phyloP scores from a whole-genome alignment of 2,113 vertebrate genomes.

The Ovibos moschatus region DNA sequence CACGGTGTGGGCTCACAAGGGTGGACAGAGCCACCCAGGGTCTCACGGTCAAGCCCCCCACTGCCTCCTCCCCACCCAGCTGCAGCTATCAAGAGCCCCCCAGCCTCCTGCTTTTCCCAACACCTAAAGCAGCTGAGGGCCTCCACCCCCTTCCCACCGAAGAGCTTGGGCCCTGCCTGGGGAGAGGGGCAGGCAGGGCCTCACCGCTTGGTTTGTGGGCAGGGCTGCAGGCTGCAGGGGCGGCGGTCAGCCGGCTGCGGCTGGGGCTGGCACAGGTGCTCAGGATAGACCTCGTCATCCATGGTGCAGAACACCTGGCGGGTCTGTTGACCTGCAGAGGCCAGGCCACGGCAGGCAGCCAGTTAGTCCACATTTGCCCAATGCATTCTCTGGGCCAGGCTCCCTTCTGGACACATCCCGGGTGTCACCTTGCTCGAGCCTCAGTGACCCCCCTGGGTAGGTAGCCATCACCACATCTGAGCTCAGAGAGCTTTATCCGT shows the following conservation, averaged over 20 bases:
- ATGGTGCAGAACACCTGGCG: slow-evolving; percentile 92
- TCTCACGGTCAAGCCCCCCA: not conserved
- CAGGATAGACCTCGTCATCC: slow-evolving; percentile 90
- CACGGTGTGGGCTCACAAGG: rapidly evolving
- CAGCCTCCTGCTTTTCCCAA: not conserved
- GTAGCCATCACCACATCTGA: not conserved
- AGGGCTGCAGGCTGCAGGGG: slow-evolving; percentile 89
- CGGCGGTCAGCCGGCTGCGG: slow-evolving; percentile 84
- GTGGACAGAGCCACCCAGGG: not conserved
- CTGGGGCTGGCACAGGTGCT: slow-evolving; percentile 88
- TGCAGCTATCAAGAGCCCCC: not conserved
- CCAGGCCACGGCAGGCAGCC: rapidly evolving
- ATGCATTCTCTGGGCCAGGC: rapidly evolving
- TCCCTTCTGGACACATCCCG: not conserved
- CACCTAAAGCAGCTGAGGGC: not conserved
- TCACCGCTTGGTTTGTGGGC: slow-evolving; percentile 90
- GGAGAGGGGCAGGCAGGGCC: not conserved
- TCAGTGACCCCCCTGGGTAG: not conserved
- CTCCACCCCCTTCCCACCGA: not conserved
- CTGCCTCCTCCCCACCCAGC: not conserved
- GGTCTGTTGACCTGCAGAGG: slow-evolving; percentile 89
- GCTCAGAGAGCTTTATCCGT: not conserved
- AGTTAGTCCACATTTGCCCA: not conserved
- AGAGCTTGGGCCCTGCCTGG: not conserved
- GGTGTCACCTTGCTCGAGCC: not conserved